Conservation (phyloP, 2,797 vertebrate species). For the Octomys mimax region DNA sequence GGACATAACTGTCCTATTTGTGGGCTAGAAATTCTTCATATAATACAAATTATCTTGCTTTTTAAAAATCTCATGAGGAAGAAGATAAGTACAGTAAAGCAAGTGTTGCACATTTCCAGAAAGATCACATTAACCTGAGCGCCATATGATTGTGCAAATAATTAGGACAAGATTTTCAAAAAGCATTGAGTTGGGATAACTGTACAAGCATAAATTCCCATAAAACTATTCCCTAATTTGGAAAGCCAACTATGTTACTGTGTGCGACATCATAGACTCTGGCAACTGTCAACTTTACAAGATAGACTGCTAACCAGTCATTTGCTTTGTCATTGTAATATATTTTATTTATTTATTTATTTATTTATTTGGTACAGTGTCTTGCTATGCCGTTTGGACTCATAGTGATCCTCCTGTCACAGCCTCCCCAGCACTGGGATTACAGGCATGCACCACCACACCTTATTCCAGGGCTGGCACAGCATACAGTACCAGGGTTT, state of each 20-base stretch:
- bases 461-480: too few species aligned
- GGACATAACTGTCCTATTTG: constrained; percentile 89
- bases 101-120: constrained; percentile 1
- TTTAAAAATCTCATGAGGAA: neutral
- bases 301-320: neutral
- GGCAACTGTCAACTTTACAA: neutral
- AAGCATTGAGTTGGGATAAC: constrained; percentile 27
- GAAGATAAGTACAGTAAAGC: constrained; percentile 12
- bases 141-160: neutral
- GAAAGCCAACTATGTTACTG: neutral
- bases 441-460: too few species aligned
- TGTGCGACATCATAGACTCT: neutral
- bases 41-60: constrained; percentile 66
- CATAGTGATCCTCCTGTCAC: too few species aligned
- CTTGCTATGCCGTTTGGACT: too few species aligned
- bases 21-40: constrained; percentile 74
- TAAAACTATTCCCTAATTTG: constrained; percentile 40
- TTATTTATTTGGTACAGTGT: too few species aligned
- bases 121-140: neutral
- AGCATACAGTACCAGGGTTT: too few species aligned
- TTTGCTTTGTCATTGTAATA: neutral
- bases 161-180: neutral
- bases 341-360: too few species aligned
- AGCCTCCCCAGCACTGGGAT: too few species aligned
- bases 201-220: neutral